Percentiles rank a stretch among this genome's conserved stretches.
Conservation (phyloP, 2,888 invertebrate species). For the Blomia tropicalis region DNA sequence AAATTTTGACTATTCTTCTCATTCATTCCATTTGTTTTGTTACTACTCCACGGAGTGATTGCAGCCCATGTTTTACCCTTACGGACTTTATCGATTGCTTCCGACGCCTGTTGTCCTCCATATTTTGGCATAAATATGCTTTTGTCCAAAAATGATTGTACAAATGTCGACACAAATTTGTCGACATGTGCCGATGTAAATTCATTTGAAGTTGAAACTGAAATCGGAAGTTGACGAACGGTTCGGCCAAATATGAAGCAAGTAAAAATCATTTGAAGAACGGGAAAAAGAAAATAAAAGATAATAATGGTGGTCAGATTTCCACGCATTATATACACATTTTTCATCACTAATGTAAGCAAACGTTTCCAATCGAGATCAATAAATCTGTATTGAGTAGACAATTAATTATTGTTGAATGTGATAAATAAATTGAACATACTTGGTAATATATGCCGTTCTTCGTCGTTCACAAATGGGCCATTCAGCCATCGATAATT, state of each 20-base stretch:
- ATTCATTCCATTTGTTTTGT: not conserved
- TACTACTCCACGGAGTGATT: not conserved
- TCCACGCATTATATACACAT: slow-evolving; percentile 8
- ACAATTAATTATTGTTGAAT: not conserved
- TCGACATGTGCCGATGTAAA: not conserved
- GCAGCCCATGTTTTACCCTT: not conserved
- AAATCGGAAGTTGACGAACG: slow-evolving; percentile 6
- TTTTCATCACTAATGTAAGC: slow-evolving; percentile 9
- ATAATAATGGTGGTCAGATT: slow-evolving; percentile 8
- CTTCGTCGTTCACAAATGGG: slow-evolving; percentile 19
- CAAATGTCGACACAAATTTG: not conserved
- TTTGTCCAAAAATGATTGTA: not conserved
- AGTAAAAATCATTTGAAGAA: slow-evolving; percentile 17
- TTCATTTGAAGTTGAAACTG: not conserved
- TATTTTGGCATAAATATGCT: not conserved
- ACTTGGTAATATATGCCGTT: not conserved
- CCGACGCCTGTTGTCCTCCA: no score
- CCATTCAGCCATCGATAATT: slow-evolving; percentile 19
- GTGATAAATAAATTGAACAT: not conserved
- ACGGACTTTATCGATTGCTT: not conserved
- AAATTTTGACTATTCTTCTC: not conserved
- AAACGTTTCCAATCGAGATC: slow-evolving; percentile 15
- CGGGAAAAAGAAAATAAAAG: slow-evolving; percentile 20
- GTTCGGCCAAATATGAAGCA: slow-evolving; percentile 12
- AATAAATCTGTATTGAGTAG: not conserved